These are phyloP conservation scores for Noctilio leporinus DNA, from an alignment of 2,113 vertebrate genomes.

Conservation along the genomic window DNA sequence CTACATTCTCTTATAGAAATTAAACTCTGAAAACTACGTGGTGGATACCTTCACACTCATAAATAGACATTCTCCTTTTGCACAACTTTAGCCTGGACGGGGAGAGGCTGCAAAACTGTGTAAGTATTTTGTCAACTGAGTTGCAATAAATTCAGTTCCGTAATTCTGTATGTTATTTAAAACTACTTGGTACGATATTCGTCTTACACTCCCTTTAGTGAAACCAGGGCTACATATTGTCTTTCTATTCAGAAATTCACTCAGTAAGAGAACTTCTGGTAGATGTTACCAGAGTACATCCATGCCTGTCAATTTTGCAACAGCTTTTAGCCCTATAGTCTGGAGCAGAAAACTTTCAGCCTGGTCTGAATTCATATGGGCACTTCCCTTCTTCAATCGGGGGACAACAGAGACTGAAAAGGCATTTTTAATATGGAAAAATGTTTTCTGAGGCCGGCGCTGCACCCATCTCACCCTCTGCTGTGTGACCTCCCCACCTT, in stretches of 20 bases:
- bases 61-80: not conserved
- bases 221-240: not conserved
- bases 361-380: not conserved
- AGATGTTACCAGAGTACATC: not conserved
- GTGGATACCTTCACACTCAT: not conserved
- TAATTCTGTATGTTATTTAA: not conserved
- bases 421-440: no score
- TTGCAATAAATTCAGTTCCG: not conserved
- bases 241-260: not conserved
- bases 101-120: not conserved
- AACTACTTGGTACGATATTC: not conserved
- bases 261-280: not conserved
- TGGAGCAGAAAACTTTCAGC: not conserved
- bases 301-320: not conserved
- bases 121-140: not conserved
- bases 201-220: not conserved
- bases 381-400: not conserved
- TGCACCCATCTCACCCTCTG: fast-evolving
- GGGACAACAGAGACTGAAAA: not conserved
- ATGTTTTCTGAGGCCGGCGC: no score
- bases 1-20: not conserved
- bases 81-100: not conserved
- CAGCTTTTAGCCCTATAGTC: not conserved
- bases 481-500: not conserved
- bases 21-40: not conserved